These are phyloP conservation scores for Labia minor DNA, from an alignment of 2,888 invertebrate genomes.

Conservation along the genomic window DNA sequence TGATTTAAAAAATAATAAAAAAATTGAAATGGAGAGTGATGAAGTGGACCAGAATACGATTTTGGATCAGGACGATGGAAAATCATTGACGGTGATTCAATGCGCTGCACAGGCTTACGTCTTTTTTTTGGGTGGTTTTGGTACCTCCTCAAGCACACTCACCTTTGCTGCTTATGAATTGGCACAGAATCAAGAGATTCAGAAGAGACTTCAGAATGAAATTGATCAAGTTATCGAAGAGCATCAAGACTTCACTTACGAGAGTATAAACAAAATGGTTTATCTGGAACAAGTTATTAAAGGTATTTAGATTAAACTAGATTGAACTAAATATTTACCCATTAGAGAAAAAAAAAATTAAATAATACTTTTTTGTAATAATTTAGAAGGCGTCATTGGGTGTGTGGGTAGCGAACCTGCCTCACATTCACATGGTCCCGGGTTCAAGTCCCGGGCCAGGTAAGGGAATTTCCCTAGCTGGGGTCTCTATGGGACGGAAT, in stretches of 20 bases:
- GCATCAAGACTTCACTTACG: slow-evolving; percentile 25
- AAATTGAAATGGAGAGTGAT: too few relatives aligned
- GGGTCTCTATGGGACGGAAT: too few relatives aligned
- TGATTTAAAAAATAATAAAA: slow-evolving; percentile 24
- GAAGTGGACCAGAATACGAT: neutral
- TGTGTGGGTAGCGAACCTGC: too few relatives aligned
- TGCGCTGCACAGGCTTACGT: slow-evolving; percentile 17
- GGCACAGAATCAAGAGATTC: neutral
- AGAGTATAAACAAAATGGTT: slow-evolving; percentile 28
- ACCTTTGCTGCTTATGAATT: neutral
- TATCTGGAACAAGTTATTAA: slow-evolving; percentile 28
- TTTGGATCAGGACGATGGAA: neutral
- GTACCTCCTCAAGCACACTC: neutral
- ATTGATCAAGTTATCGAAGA: slow-evolving; percentile 7
- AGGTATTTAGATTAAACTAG: too few relatives aligned
- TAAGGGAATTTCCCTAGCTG: too few relatives aligned
- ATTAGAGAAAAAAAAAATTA: too few relatives aligned
- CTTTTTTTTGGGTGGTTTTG: neutral
- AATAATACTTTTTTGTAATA: too few relatives aligned
- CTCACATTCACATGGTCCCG: too few relatives aligned
- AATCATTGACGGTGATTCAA: slow-evolving; percentile 9
- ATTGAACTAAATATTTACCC: too few relatives aligned
- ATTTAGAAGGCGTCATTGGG: too few relatives aligned
- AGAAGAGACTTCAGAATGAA: slow-evolving; percentile 13
- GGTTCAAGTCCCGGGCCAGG: too few relatives aligned